Evolutionary conservation across 2,113 vertebrate species (phyloP).

Genomic region (Pachyramphus minor): DNA sequence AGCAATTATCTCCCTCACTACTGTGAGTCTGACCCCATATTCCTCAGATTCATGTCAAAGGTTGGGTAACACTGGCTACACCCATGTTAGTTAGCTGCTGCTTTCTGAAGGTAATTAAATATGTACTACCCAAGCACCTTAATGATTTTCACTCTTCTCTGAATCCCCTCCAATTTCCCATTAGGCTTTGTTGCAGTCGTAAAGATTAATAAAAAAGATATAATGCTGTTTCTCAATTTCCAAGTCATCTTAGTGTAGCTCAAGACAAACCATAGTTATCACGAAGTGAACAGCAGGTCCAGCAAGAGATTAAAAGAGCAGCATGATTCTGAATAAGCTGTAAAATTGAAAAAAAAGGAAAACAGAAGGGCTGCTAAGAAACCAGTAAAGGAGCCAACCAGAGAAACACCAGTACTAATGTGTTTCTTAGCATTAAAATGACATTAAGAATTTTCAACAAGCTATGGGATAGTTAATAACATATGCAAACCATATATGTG

Average conservation of each 20-base stretch:
- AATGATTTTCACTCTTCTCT: neutral
- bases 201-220: neutral
- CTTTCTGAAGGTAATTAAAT: neutral
- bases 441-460: neutral
- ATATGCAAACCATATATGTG: neutral
- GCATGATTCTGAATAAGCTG: neutral
- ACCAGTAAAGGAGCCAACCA: neutral
- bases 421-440: neutral
- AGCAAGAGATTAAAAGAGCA: neutral
- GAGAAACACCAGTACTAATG: neutral
- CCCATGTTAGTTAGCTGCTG: neutral
- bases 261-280: neutral
- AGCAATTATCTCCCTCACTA: neutral
- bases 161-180: neutral
- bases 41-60: neutral
- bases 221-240: conserved; percentile 25
- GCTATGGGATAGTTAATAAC: neutral
- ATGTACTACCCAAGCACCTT: neutral
- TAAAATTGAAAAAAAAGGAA: neutral
- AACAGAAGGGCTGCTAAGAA: neutral
- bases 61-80: neutral
- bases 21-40: neutral
- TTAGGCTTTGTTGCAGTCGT: conserved; percentile 1
- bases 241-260: neutral
- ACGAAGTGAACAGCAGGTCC: neutral